Evolutionary conservation across 2,113 vertebrate species (phyloP), one percentile per base, ranked within the genome.

Genomic region (Atractosteus spatula): DNA sequence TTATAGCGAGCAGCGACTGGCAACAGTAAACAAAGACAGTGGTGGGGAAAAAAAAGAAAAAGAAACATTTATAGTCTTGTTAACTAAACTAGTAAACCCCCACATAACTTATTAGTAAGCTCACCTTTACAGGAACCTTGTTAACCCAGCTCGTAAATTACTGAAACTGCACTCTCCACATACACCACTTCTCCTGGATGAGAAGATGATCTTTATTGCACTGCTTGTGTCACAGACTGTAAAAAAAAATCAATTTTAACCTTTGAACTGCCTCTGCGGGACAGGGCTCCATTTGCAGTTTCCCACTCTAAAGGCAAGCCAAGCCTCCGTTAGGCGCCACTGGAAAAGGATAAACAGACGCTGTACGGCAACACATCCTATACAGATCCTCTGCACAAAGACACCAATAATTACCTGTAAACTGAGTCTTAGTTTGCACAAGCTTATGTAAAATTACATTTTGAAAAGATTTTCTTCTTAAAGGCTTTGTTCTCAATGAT

Each of bases 1-100:
- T 82, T 85, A 81, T 80, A 87, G 86, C 51, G 75, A 80, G 64
- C 69, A 75, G 82, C 75, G 41, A 79, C 69, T 69, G 73, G 74
- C 75, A 77, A 77, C 72, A 65, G 79, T 78, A 81, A 84, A 88
- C 76, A 63, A 77, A 55, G 68, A 81, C 57, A 57, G 67, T 69
- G 67, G 62, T n/a, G 17, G n/a, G 2, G 16, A 47, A 66, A 44
- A 5, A 45, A 77, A 76, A 85, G 84, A 5, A 65, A 45, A 77
- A 76, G 84, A 84, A 85, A 82, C 88, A 84, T 86, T 89, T 82
- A 86, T 62, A 68, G 71, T 75, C 83, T 82, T 84, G 79, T 85
- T 89, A 89, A 83, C 81, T 57, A 73, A 82, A 75, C 81, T 80
- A 80, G 80, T 75, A 79, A 86, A 85, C 69, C 72, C 71, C 78